Base-by-base conservation (phyloP, 2,113 vertebrate species). In the Rhineura floridana region DNA sequence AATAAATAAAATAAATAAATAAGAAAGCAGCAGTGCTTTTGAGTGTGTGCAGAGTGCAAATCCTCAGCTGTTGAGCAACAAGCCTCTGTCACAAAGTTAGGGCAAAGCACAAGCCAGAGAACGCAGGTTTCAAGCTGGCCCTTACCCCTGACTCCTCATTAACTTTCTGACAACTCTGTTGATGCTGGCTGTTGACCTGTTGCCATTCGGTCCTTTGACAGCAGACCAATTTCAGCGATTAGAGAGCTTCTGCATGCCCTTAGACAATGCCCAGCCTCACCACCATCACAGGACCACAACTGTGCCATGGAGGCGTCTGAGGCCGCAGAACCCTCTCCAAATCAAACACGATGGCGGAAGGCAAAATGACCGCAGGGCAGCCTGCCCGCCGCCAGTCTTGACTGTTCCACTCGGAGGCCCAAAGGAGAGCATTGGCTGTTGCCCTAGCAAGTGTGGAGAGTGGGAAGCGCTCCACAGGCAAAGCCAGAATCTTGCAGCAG, bases 291-390 rank as follows among this genome's bases (percentile, higher is more conserved):
- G 46, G 23, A 76, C 69, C 52, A 0, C 59, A 19, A 73, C 2
- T 55, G 65, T 42, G 65, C 23, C 28, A 23, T 1, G 30, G 79
- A 67, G 39, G 42, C 0, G 0, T 69, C 76, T 0, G 8, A 81
- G 76, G 76, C 21, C 1, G 0, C 21, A 4, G 88, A 81, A 75
- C 10, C 3, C 17, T 36, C 11, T 90, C 90, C 91, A 94, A 92
- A 59, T 62, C n/a, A 88, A 94, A 90, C 12, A 0, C 2, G 36
- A 25, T 11, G 52, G 86, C 3, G 12, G 67, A 55, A 3, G 0
- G 81, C 0, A 0, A 30, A 6, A 8, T 0, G 2, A 55, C 76
- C 67, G 0, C 65, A 0, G 59, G 79, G 23, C 87, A 7, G n/a
- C 3, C 65, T 63, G 65, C 80, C 85, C 72, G 83, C 42, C 0